phyloP scores from a whole-genome alignment of 2,888 invertebrate species.

The Rhagium mordax region DNA sequence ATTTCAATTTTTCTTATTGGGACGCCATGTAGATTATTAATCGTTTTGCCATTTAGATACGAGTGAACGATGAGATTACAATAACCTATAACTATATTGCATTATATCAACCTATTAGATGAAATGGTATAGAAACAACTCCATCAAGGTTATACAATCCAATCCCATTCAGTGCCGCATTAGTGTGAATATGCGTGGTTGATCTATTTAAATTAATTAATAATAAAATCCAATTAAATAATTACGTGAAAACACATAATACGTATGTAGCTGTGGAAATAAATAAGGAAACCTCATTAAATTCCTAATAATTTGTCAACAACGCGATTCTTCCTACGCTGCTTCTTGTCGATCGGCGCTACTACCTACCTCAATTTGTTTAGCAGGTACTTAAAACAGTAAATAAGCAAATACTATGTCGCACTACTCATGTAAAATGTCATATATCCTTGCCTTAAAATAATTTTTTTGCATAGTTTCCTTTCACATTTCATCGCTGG shows the following conservation, averaged over 20 bases:
- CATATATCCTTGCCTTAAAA: background rate
- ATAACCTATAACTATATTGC: background rate
- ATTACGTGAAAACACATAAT: slow-evolving; percentile 36
- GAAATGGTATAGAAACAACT: slow-evolving; percentile 6
- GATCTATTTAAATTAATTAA: slow-evolving; percentile 38
- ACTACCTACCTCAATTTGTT: slow-evolving; percentile 43
- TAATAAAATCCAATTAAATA: slow-evolving; percentile 43
- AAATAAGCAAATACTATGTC: slow-evolving; percentile 6
- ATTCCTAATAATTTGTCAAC: slow-evolving; percentile 41
- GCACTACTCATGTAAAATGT: slow-evolving; percentile 22
- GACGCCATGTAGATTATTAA: background rate
- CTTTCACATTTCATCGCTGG: no score
- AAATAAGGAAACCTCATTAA: slow-evolving; percentile 39
- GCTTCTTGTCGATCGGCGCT: slow-evolving; percentile 30
- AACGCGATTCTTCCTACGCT: slow-evolving; percentile 36
- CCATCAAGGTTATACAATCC: slow-evolving; percentile 23
- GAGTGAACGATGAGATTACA: slow-evolving; percentile 1
- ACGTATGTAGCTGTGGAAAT: slow-evolving; percentile 17
- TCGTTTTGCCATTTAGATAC: background rate
- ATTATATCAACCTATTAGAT: background rate
- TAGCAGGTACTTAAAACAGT: slow-evolving; percentile 22
- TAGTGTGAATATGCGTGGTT: slow-evolving; percentile 43
- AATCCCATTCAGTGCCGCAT: slow-evolving; percentile 11
- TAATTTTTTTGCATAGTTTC: background rate
- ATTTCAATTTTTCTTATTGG: no score